phyloP scores from a whole-genome alignment of 2,113 vertebrate species.

The Laterallus jamaicensis region DNA sequence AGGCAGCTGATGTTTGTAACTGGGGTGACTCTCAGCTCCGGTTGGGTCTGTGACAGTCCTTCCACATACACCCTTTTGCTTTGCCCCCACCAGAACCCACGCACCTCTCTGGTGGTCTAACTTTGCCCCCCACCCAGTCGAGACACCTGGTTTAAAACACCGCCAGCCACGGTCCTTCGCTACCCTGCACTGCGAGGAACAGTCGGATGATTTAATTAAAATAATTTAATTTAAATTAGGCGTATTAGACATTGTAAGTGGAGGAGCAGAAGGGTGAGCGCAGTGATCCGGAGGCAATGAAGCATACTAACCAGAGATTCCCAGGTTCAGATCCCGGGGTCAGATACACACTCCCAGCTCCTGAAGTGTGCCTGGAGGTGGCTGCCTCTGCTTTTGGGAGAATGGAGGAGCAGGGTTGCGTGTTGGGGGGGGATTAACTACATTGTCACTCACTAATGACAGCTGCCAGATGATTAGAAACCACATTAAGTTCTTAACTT shows the following conservation, averaged over 20 bases:
- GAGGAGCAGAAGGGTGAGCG: background rate
- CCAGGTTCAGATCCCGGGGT: background rate
- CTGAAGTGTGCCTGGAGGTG: background rate
- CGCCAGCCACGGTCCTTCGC: background rate
- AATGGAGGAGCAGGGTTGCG: background rate
- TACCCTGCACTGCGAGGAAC: background rate
- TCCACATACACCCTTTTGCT: background rate
- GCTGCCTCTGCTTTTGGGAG: constrained; percentile 16
- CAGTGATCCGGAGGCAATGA: background rate
- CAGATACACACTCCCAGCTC: background rate
- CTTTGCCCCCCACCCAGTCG: background rate
- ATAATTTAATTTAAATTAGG: constrained; percentile 36
- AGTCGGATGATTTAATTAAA: constrained; percentile 26
- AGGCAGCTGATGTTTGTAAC: background rate
- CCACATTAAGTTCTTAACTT: constrained; percentile 40
- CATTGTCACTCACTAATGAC: constrained; percentile 51
- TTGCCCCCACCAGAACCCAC: background rate
- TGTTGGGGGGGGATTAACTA: constrained; percentile 19
- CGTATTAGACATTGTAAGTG: background rate
- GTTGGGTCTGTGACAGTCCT: background rate
- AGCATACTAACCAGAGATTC: constrained; percentile 35
- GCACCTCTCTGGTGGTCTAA: background rate
- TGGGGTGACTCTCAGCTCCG: background rate
- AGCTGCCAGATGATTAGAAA: constrained; percentile 57
- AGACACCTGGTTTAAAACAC: background rate